phyloP scores from a whole-genome alignment of 2,888 invertebrate species.

The Napeogenes inachia region DNA sequence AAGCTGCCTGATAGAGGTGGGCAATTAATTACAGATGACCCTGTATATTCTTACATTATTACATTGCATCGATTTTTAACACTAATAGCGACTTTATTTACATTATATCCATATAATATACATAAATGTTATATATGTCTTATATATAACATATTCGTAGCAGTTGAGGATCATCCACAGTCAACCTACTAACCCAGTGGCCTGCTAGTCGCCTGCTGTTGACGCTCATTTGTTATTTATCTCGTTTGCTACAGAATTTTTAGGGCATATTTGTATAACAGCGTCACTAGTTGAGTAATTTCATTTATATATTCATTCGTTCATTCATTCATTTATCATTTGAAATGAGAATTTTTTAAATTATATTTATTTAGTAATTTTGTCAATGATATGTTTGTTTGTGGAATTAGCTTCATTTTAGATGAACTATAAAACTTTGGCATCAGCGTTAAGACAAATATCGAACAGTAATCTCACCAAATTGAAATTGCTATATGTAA shows the following conservation, averaged over 20 bases:
- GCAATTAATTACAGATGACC: too few relatives aligned
- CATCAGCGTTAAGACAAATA: too few relatives aligned
- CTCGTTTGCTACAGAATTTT: constrained; percentile 17
- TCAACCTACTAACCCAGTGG: constrained; percentile 2
- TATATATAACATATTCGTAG: not conserved
- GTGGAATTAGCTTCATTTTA: too few relatives aligned
- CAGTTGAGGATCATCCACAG: not conserved
- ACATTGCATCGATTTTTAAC: too few relatives aligned
- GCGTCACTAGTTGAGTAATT: not conserved
- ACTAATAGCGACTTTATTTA: too few relatives aligned
- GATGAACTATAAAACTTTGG: too few relatives aligned
- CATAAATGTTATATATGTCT: too few relatives aligned
- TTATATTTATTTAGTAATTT: not conserved
- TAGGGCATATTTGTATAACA: constrained; percentile 17
- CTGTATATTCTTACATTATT: too few relatives aligned
- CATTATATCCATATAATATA: too few relatives aligned
- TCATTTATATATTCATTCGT: not conserved
- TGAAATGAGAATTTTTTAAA: not conserved
- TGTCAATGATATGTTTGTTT: not conserved
- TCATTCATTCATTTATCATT: not conserved
- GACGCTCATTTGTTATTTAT: constrained; percentile 23
- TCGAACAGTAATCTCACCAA: too few relatives aligned
- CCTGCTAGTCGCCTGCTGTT: constrained; percentile 12
- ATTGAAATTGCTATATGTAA: too few relatives aligned
- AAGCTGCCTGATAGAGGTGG: too few relatives aligned